A percentile compares a stretch with the other conserved stretches of the same genome.
phyloP scores from a whole-genome alignment of 2,888 invertebrate genomes.

The Drosophila meridiana region DNA sequence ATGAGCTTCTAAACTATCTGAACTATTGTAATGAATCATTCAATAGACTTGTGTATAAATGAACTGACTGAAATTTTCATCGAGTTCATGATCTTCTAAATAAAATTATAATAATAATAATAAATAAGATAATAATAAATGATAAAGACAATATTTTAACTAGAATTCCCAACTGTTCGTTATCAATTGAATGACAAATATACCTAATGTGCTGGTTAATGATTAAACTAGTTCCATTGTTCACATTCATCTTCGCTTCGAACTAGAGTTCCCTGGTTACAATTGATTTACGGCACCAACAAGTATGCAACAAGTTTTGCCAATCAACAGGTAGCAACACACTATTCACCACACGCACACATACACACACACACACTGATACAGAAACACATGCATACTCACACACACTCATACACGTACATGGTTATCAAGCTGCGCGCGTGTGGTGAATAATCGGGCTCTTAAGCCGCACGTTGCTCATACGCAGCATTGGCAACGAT shows the following conservation, averaged over 20 bases:
- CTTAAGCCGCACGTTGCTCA: constrained; percentile 65
- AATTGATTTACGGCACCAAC: constrained; percentile 14
- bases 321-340: constrained; percentile 70
- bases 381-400: background rate
- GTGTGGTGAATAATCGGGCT: constrained; percentile 68
- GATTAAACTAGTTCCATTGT: background rate
- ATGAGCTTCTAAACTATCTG: too few relatives aligned
- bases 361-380: background rate
- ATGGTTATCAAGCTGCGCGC: constrained; percentile 21
- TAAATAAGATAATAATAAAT: too few relatives aligned
- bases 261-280: background rate
- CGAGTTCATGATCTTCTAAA: background rate
- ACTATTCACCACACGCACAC: constrained; percentile 56
- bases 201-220: background rate
- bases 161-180: too few relatives aligned
- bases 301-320: constrained; percentile 71
- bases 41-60: background rate
- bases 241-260: background rate
- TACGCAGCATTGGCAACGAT: constrained; percentile 57
- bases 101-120: background rate
- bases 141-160: too few relatives aligned
- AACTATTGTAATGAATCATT: too few relatives aligned
- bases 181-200: background rate
- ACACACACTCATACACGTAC: background rate
- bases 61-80: background rate